Evolutionary conservation across 2,797 vertebrate genomes (phyloP), one percentile per base, ranked within the genome.

Genomic region (Girardinus metallicus): DNA sequence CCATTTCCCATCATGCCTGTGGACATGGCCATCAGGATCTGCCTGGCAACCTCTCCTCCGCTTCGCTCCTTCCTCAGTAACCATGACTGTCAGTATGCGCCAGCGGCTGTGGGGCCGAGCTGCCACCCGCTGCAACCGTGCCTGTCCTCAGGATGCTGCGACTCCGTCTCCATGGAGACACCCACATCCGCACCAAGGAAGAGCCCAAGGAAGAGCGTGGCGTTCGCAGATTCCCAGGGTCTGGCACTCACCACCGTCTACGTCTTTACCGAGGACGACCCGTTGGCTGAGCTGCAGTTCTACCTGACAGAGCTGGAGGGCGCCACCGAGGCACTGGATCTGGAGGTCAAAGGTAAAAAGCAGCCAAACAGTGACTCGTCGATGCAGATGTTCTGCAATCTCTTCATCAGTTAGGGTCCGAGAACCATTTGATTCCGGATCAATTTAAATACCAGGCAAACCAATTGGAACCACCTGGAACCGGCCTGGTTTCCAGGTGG

Each of bases 1-100:
- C 94, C 95, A 44, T 94, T 93, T 91, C 85, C 92, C 55, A 97
- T 97, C 89, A 96, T 97, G 97, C 97, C 98, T 0, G 96, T 97
- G 11, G 97, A 97, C 41, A 79, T 99, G 91, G 97, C 98, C 12
- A 85, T 99, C 95, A 96, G 96, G 88, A 94, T 99, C 89, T 99
- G 97, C 89, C 86, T 99, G 85, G 95, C 97, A 26, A 96, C 96
- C 87, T 98, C 98, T 0, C 97, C 98, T 0, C 98, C 98, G 0
- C 94, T 98, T 87, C 81, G 74, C 80, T 96, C 93, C 80, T 96
- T 98, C 79, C 94, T 98, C 60, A 80, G 94, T 75, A 96, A 97
- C 21, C 96, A 96, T 0, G 95, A 96, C 81, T 95, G 92, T 79
- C 95, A 94, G 43, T 94, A 94, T 29, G 73, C 86, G 0, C 86